phyloP scores from a whole-genome alignment of 2,888 invertebrate genomes.

The Hirtodrosophila cameraria region DNA sequence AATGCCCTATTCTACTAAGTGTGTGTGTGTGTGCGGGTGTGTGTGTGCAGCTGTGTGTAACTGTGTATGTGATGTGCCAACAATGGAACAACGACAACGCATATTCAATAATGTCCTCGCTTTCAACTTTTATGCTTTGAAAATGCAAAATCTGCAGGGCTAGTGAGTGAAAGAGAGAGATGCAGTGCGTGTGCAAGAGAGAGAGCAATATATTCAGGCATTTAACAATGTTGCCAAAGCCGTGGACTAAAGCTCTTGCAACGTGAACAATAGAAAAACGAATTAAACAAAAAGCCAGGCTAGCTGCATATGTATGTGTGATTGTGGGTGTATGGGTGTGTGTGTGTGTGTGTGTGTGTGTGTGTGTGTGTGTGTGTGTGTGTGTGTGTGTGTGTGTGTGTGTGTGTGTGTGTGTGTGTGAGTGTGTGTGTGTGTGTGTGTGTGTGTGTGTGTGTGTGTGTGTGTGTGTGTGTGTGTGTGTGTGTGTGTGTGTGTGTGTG shows the following conservation, averaged over 20 bases:
- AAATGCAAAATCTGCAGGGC: conserved; percentile 65
- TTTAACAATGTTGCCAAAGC: conserved; percentile 73
- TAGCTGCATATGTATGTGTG: conserved; percentile 4
- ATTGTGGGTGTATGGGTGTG: not conserved
- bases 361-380: conserved; percentile 12
- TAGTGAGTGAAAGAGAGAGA: not conserved
- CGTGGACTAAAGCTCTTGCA: conserved; percentile 73
- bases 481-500: conserved; percentile 4
- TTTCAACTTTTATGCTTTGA: conserved; percentile 73
- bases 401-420: conserved; percentile 2
- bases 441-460: conserved; percentile 1
- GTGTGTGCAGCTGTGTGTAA: conserved; percentile 2
- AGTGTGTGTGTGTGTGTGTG: conserved; percentile 1
- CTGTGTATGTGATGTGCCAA: conserved; percentile 26
- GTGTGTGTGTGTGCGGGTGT: not conserved
- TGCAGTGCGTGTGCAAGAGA: conserved; percentile 8
- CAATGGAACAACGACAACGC: conserved; percentile 66
- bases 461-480: conserved; percentile 1
- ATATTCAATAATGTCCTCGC: conserved; percentile 78
- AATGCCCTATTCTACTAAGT: not conserved
- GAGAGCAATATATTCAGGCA: conserved; percentile 40
- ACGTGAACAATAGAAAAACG: conserved; percentile 76
- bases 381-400: too few species aligned
- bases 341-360: conserved; percentile 13
- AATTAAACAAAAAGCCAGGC: conserved; percentile 76